These are phyloP conservation scores for Trochalopteron elliotii DNA, from an alignment of 2,113 vertebrate genomes.

Conservation along the genomic window DNA sequence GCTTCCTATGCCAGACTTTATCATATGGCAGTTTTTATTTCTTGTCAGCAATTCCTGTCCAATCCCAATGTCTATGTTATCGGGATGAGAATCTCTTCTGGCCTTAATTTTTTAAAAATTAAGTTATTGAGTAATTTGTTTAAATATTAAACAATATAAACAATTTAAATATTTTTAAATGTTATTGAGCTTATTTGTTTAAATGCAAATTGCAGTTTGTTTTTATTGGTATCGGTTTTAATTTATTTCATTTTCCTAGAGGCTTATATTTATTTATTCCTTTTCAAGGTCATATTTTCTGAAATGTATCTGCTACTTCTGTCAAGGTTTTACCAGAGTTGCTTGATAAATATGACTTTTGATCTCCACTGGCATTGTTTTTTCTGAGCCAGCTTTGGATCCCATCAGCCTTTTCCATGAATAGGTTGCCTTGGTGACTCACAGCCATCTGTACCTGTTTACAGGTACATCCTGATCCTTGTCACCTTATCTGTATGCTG, in stretches of 20 bases:
- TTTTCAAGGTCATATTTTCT: neutral
- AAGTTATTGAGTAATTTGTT: neutral
- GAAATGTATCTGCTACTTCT: neutral
- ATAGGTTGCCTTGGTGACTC: neutral
- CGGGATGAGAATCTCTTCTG: neutral
- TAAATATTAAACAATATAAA: neutral
- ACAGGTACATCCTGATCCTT: neutral
- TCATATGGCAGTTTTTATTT: neutral
- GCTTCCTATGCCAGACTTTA: neutral
- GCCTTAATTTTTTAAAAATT: no score
- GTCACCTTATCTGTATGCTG: neutral
- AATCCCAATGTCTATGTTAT: fast-evolving
- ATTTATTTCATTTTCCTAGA: neutral
- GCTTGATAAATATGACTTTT: neutral
- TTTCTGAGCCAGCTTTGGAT: neutral
- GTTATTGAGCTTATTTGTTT: neutral
- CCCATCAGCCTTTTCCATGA: neutral
- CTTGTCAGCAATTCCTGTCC: neutral
- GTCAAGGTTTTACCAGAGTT: neutral
- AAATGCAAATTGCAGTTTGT: neutral
- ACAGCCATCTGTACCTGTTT: neutral
- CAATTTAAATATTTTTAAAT: neutral
- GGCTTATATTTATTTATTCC: neutral
- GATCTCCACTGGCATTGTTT: neutral
- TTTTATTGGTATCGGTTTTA: neutral